Conservation (phyloP, 2,888 invertebrate genomes). For the Diplolepis rosae region DNA sequence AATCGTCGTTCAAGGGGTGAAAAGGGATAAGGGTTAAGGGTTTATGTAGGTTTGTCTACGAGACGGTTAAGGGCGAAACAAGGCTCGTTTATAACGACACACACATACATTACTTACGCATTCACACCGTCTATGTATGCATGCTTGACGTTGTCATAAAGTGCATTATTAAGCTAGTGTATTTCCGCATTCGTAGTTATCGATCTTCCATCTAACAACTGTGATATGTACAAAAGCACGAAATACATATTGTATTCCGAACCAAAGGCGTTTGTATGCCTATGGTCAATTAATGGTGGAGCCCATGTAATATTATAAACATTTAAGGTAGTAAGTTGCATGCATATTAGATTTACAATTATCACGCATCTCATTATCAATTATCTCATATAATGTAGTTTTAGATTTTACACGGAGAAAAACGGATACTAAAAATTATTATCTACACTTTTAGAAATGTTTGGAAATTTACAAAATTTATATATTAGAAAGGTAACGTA, state of each 20-base stretch:
- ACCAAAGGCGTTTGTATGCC: conserved; percentile 50
- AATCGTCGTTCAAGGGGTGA: conserved; percentile 44
- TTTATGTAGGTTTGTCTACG: conserved; percentile 35
- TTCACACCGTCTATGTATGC: neutral
- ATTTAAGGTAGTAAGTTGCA: neutral
- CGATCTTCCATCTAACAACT: conserved; percentile 53
- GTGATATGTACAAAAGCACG: neutral
- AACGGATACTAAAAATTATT: too few species aligned
- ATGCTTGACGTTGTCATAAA: conserved; percentile 54
- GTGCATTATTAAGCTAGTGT: conserved; percentile 60
- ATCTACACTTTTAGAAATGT: too few species aligned
- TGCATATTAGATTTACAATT: neutral
- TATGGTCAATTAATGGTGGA: conserved; percentile 54
- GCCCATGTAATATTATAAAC: neutral
- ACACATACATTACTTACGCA: neutral
- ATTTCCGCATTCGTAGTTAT: conserved; percentile 61
- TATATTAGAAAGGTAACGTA: too few species aligned
- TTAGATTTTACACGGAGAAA: too few species aligned
- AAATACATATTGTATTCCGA: neutral
- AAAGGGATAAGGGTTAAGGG: conserved; percentile 41
- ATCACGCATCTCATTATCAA: too few species aligned
- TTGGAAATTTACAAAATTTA: too few species aligned
- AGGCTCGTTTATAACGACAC: conserved; percentile 25
- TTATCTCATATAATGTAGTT: too few species aligned
- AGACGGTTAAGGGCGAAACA: neutral